A percentile compares a stretch with the other conserved stretches of the same genome.
phyloP scores from a whole-genome alignment of 2,888 invertebrate species.

The Cryptocheilus praepositus region DNA sequence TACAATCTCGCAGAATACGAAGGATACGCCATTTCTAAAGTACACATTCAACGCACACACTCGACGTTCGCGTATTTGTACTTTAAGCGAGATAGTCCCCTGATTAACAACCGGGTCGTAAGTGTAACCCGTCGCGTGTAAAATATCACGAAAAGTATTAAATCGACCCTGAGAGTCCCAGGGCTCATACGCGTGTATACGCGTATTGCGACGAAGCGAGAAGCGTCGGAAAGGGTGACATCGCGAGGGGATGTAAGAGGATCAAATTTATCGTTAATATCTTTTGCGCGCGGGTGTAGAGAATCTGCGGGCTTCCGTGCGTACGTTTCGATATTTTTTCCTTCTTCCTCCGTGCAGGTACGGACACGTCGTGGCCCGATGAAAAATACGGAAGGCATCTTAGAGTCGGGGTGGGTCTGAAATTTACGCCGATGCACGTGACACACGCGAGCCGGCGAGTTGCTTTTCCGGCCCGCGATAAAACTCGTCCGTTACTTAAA shows the following conservation, averaged over 20 bases:
- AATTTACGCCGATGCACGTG: constrained; percentile 34
- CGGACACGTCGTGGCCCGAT: no score
- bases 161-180: constrained; percentile 22
- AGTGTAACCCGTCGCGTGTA: constrained; percentile 22
- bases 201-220: background rate
- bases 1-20: no score
- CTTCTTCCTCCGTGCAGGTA: background rate
- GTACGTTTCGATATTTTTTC: constrained; percentile 34
- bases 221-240: background rate
- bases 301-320: constrained; percentile 25
- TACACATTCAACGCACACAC: no score
- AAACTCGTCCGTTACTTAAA: constrained; percentile 8
- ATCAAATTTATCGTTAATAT: constrained; percentile 52
- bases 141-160: constrained; percentile 41
- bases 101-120: constrained; percentile 26
- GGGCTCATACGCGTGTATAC: constrained; percentile 12
- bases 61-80: no score
- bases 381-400: constrained; percentile 22
- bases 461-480: constrained; percentile 14
- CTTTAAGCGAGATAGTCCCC: background rate
- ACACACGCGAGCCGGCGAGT: constrained; percentile 30
- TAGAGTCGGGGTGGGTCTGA: background rate
- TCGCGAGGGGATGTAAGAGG: constrained; percentile 7
- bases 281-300: constrained; percentile 33
- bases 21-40: no score